Conservation (phyloP, 2,797 vertebrate species). For the Premnoplex brunnescens region DNA sequence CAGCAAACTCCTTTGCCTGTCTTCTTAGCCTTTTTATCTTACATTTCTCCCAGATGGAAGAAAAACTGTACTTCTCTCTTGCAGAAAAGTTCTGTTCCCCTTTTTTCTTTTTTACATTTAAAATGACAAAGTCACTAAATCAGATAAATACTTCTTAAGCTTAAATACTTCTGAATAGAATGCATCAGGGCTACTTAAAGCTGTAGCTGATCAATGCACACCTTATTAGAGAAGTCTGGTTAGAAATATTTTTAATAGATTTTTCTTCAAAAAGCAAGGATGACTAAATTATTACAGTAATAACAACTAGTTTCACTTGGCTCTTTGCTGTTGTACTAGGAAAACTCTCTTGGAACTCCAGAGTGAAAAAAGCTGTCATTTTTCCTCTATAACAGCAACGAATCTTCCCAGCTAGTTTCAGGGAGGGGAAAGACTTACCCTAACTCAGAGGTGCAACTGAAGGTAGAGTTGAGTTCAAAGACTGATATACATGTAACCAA, state of each 20-base stretch:
- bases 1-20: background rate
- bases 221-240: background rate
- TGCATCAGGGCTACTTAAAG: background rate
- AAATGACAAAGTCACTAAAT: background rate
- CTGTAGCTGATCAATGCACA: background rate
- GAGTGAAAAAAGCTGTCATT: background rate
- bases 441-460: background rate
- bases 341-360: background rate
- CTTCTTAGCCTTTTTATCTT: background rate
- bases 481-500: background rate
- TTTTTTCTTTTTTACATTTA: background rate
- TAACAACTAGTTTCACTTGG: background rate
- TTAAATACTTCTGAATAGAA: background rate
- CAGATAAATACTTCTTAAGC: background rate
- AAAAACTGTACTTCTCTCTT: background rate
- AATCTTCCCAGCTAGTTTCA: background rate
- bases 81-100: background rate
- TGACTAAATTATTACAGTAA: background rate
- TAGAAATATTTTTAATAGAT: background rate
- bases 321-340: background rate
- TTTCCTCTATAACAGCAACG: background rate
- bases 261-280: background rate
- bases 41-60: background rate
- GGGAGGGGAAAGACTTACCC: background rate
- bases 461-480: constrained; percentile 22